Percentiles rank a stretch among this genome's conserved stretches.
These are phyloP conservation scores for Tetropium fuscum DNA, from an alignment of 2,888 invertebrate genomes.

Conservation along the genomic window DNA sequence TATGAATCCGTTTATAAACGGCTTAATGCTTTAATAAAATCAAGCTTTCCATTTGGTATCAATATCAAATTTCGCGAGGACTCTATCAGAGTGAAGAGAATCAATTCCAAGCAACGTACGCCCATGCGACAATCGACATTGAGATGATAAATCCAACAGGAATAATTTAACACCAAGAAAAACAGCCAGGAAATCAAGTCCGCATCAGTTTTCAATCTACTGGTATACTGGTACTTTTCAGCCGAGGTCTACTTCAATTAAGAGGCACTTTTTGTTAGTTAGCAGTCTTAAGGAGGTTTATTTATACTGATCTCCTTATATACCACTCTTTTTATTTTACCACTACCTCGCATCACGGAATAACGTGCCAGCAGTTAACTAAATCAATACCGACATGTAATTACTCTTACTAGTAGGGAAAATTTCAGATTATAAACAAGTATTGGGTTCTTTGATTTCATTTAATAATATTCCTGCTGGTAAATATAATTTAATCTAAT, in stretches of 20 bases:
- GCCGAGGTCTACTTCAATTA: conserved; percentile 15
- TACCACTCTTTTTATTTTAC: background rate
- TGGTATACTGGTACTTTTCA: conserved; percentile 20
- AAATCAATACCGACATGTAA: too few relatives aligned
- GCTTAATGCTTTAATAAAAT: conserved; percentile 25
- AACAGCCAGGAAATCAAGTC: conserved; percentile 21
- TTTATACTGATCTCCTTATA: conserved; percentile 1
- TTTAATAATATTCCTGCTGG: too few relatives aligned
- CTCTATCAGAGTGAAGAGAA: conserved; percentile 14
- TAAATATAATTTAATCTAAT: too few relatives aligned
- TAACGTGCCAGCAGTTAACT: background rate
- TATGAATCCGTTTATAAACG: conserved; percentile 18
- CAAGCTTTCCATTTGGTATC: conserved; percentile 24
- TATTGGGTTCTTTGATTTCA: too few relatives aligned
- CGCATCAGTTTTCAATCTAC: conserved; percentile 15
- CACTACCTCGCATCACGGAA: background rate
- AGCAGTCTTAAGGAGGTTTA: conserved; percentile 10
- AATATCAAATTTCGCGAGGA: conserved; percentile 20
- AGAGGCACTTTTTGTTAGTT: conserved; percentile 6
- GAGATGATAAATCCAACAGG: conserved; percentile 17
- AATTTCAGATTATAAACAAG: too few relatives aligned
- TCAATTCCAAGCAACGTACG: conserved; percentile 17
- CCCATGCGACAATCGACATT: conserved; percentile 18
- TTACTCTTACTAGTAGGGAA: too few relatives aligned
- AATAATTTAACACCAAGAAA: conserved; percentile 22